Conservation (phyloP, 2,888 invertebrate genomes). For the Willowsia nigromaculata region DNA sequence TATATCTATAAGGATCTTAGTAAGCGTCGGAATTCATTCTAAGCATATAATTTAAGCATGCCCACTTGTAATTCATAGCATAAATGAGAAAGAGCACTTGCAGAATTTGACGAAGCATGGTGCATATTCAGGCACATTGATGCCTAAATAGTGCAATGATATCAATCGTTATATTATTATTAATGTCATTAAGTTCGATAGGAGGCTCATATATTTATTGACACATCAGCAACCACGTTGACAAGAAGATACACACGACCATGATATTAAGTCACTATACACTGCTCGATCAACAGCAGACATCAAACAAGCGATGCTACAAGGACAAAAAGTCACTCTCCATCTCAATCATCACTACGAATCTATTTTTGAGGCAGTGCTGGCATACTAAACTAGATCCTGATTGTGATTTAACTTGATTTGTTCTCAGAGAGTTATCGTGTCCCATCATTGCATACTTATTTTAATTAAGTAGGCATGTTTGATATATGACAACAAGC, state of each 20-base stretch:
- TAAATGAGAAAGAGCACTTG: too few species aligned
- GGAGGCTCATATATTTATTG: neutral
- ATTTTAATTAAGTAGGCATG: neutral
- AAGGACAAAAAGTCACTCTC: slow-evolving; percentile 22
- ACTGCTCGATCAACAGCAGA: slow-evolving; percentile 8
- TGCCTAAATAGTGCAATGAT: neutral
- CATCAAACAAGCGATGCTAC: slow-evolving; percentile 17
- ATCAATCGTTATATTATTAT: neutral
- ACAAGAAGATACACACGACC: slow-evolving; percentile 8
- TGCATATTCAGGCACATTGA: too few species aligned
- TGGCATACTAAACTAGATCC: slow-evolving; percentile 16
- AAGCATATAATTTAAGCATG: too few species aligned
- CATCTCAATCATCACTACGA: neutral
- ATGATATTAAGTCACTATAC: neutral
- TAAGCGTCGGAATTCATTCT: too few species aligned
- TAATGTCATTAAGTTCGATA: neutral
- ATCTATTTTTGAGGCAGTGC: neutral
- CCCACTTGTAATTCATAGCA: too few species aligned
- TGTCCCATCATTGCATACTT: neutral
- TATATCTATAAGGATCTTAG: too few species aligned
- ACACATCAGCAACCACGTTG: neutral
- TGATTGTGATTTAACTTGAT: slow-evolving; percentile 3
- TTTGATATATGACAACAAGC: too few species aligned
- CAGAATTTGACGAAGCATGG: too few species aligned
- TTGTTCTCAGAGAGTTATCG: slow-evolving; percentile 10